phyloP scores from a whole-genome alignment of 2,888 invertebrate genomes.

The Watsonalla binaria region DNA sequence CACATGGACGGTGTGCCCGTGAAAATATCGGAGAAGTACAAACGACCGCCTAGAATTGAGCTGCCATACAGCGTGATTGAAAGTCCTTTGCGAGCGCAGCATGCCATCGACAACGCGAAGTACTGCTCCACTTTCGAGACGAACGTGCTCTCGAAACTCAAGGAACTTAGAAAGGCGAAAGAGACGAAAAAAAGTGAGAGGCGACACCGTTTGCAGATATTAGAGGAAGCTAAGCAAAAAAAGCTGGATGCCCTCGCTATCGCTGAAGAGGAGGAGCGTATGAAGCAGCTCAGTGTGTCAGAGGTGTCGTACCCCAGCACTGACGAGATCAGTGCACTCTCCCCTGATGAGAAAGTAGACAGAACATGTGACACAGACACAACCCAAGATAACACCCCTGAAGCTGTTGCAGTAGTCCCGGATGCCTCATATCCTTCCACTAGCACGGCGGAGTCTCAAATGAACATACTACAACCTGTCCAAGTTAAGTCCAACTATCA shows the following conservation, averaged over 20 bases:
- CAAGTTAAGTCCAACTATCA: conserved; percentile 58
- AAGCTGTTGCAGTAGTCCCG: conserved; percentile 26
- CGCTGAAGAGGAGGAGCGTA: conserved; percentile 70
- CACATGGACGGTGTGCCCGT: conserved; percentile 92
- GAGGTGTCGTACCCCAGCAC: conserved; percentile 81
- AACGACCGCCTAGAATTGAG: conserved; percentile 83
- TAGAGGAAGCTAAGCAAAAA: conserved; percentile 78
- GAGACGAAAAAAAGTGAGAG: conserved; percentile 80
- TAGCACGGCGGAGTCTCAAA: conserved; percentile 42
- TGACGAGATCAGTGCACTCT: conserved; percentile 77
- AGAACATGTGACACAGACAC: conserved; percentile 52
- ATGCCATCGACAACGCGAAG: conserved; percentile 56
- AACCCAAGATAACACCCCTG: conserved; percentile 37
- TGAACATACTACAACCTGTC: conserved; percentile 66
- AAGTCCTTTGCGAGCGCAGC: conserved; percentile 54
- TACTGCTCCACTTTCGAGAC: conserved; percentile 86
- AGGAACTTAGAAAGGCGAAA: conserved; percentile 83
- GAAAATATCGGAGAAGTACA: conserved; percentile 92
- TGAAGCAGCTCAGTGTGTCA: conserved; percentile 77
- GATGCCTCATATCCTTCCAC: conserved; percentile 36
- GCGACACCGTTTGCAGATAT: conserved; percentile 77
- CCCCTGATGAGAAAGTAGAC: conserved; percentile 69
- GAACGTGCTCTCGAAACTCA: conserved; percentile 84
- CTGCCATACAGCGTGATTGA: conserved; percentile 70
- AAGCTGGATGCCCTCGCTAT: conserved; percentile 72